These are phyloP conservation scores for Condylura cristata DNA, from an alignment of 2,113 vertebrate species.

Conservation along the genomic window DNA sequence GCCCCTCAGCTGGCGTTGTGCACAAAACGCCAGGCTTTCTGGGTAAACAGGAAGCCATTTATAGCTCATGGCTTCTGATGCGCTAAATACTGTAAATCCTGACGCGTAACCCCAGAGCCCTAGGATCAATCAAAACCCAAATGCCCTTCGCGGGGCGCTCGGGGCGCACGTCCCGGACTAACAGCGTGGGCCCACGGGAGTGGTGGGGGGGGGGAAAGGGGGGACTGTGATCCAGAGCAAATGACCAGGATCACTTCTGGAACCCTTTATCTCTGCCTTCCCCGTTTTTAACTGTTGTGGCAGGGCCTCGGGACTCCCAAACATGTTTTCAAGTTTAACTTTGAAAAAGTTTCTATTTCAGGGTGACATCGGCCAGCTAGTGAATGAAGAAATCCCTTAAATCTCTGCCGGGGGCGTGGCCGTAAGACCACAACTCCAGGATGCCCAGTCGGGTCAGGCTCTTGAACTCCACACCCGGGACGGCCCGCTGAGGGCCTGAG, in stretches of 20 bases:
- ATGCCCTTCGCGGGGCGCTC: conserved; percentile 74
- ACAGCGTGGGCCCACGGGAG: no score
- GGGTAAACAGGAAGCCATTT: conserved; percentile 74
- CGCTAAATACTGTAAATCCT: conserved; percentile 78
- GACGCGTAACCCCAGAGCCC: conserved; percentile 60
- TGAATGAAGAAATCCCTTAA: conserved; percentile 58
- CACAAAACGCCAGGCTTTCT: conserved; percentile 62
- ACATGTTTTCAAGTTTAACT: conserved; percentile 62
- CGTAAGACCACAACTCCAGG: not conserved
- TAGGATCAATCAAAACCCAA: conserved; percentile 73
- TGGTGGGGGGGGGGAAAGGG: no score
- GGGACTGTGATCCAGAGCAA: conserved; percentile 69
- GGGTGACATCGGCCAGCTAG: conserved; percentile 51
- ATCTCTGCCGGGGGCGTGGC: not conserved
- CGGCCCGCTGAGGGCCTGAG: not conserved
- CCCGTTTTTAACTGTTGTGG: conserved; percentile 70
- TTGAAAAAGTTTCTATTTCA: conserved; percentile 66
- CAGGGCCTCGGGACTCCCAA: conserved; percentile 52
- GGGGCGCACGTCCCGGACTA: no score
- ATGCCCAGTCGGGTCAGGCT: fast-evolving
- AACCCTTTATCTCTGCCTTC: conserved; percentile 44
- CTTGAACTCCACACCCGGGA: no score
- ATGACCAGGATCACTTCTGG: conserved; percentile 52
- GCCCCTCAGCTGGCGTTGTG: conserved; percentile 67
- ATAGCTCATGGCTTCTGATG: conserved; percentile 77